A percentile compares a stretch with the other conserved stretches of the same genome.
phyloP scores from a whole-genome alignment of 2,888 invertebrate species.

The Lochmaea capreae region DNA sequence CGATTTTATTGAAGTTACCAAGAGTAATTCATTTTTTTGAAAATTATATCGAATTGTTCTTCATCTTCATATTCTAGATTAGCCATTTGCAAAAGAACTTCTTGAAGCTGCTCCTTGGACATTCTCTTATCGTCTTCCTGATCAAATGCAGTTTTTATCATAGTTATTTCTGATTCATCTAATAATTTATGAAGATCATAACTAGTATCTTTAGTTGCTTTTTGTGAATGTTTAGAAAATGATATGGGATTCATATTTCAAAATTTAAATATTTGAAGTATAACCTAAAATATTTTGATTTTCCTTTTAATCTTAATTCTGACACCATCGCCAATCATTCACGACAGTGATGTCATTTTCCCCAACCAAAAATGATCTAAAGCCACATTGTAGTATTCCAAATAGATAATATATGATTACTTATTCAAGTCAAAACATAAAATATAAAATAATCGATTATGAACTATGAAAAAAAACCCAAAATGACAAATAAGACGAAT shows the following conservation, averaged over 20 bases:
- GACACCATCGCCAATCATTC: background rate
- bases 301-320: background rate
- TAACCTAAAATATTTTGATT: background rate
- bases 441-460: background rate
- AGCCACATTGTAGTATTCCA: background rate
- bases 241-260: constrained; percentile 10
- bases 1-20: constrained; percentile 49
- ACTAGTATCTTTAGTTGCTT: constrained; percentile 6
- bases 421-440: background rate
- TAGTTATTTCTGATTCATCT: constrained; percentile 65
- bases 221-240: background rate
- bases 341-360: background rate
- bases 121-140: constrained; percentile 64
- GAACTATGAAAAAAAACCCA: background rate
- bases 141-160: constrained; percentile 67
- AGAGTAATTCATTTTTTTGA: constrained; percentile 69
- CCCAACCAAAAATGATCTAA: too few species aligned
- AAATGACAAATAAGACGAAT: background rate
- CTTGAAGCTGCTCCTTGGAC: constrained; percentile 65
- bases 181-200: constrained; percentile 65
- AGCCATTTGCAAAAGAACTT: constrained; percentile 64
- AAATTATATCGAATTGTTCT: constrained; percentile 71
- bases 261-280: background rate
- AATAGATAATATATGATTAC: background rate
- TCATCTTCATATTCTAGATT: constrained; percentile 70